Conservation (phyloP, 2,797 vertebrate species). For the Typhlichthys eigenmanni region DNA sequence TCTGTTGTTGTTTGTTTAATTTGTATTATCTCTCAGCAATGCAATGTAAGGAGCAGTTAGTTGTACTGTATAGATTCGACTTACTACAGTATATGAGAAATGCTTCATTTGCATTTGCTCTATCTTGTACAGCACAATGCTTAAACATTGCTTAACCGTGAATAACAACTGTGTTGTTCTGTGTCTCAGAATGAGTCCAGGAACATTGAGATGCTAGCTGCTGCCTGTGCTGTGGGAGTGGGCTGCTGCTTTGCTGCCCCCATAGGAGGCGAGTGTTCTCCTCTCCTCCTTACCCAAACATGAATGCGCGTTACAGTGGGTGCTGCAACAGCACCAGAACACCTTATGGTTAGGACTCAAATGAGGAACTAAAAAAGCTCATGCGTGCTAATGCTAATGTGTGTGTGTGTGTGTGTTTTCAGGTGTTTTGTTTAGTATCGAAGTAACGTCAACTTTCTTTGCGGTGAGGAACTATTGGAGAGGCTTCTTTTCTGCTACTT, state of each 20-base stretch:
- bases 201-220: conserved; percentile 97
- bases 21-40: not conserved
- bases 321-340: too few species aligned
- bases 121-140: too few species aligned
- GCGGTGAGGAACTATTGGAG: conserved; percentile 98
- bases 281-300: not conserved
- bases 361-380: too few species aligned
- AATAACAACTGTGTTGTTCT: conserved; percentile 18
- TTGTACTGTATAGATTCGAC: too few species aligned
- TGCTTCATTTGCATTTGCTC: too few species aligned
- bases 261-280: conserved; percentile 86
- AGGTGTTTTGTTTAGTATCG: conserved; percentile 97
- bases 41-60: not conserved
- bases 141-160: too few species aligned
- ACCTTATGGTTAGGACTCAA: too few species aligned
- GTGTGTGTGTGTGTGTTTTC: conserved; percentile 21
- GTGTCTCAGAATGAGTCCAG: conserved; percentile 90
- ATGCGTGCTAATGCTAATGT: not conserved
- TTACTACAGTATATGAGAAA: too few species aligned
- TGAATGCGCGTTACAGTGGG: too few species aligned
- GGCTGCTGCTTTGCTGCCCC: conserved; percentile 97
- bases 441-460: conserved; percentile 97
- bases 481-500: conserved; percentile 95
- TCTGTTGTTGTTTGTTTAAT: not conserved
- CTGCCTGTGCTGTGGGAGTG: conserved; percentile 93